phyloP scores from a whole-genome alignment of 2,113 vertebrate genomes.

The Argyrosomus japonicus region DNA sequence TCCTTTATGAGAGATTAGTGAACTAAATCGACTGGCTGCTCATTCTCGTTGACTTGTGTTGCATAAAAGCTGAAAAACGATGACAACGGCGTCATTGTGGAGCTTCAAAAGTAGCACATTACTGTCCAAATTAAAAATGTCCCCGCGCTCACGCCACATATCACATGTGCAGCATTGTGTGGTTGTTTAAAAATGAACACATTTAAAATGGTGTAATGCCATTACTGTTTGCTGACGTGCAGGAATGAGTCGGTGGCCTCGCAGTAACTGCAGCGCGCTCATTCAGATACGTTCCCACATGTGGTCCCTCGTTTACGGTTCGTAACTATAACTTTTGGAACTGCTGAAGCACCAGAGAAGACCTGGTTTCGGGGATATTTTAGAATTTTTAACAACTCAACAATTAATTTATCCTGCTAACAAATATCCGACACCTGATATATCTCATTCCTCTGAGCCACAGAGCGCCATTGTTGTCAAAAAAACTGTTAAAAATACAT shows the following conservation, averaged over 20 bases:
- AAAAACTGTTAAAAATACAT: not conserved
- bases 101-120: slow-evolving; percentile 12
- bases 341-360: not conserved
- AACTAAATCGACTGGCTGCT: slow-evolving; percentile 33
- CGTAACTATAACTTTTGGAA: not conserved
- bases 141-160: not conserved
- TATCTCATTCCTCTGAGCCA: not conserved
- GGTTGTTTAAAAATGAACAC: slow-evolving; percentile 13
- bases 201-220: not conserved
- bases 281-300: not conserved
- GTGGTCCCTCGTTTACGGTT: not conserved
- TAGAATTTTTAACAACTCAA: too few relatives aligned
- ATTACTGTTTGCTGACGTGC: slow-evolving; percentile 6
- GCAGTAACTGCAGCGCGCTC: not conserved
- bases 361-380: not conserved
- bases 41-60: slow-evolving; percentile 22
- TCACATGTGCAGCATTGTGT: slow-evolving; percentile 27
- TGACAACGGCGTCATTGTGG: slow-evolving; percentile 34
- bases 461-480: not conserved
- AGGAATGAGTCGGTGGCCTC: not conserved
- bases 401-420: not conserved
- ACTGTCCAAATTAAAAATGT: slow-evolving; percentile 45
- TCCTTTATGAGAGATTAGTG: slow-evolving; percentile 21
- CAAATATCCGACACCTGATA: not conserved
- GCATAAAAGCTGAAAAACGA: slow-evolving; percentile 46